Evolutionary conservation across 2,888 invertebrate genomes (phyloP), one percentile per base, ranked within the genome.

Genomic region (Meloe dianella): DNA sequence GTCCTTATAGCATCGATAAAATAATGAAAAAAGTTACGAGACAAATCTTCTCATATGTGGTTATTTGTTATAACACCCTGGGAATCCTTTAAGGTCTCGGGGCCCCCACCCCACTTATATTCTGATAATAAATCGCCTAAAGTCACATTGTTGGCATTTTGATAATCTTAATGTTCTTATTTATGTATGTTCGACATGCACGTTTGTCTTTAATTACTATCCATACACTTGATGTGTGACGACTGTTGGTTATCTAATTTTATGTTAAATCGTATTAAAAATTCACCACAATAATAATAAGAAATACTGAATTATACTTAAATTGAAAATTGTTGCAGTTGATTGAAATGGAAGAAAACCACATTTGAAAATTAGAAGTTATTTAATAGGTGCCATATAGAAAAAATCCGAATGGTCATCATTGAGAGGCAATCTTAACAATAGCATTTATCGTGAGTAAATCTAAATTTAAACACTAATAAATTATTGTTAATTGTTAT

Each of bases 131-230:
- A 54, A 54, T 54, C 54, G 54, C 24, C 54, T 8, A 22, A 54
- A 54, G 54, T 54, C 54, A 54, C 14, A 54, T 54, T 24, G 54
- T 54, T 24, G 54, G 54, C 54, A 54, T 24, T 54, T 24, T 24
- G 54, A 54, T 54, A 54, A 54, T 54, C 54, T 54, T 24, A 54
- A 54, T 54, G 54, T 22, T 24, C 24, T 54, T 54, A 54, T 54
- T 54, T 54, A 54, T 54, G 54, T 54, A 12, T 24, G 54, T 22
- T 54, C 24, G 24, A 54, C 54, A 54, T 54, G 54, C 54, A 54
- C 6, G 54, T 54, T 41, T 41, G 8, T 41, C 41, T 41, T 41
- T 41, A 41, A 41, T 41, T 41, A 41, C 41, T 17, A 17, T 17
- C 7, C 35, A 35, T 32, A 32, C 38, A 41, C n/a, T 41, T 41